Evolutionary conservation across 2,113 vertebrate species (phyloP).

Genomic region (Anthoscopus minutus): DNA sequence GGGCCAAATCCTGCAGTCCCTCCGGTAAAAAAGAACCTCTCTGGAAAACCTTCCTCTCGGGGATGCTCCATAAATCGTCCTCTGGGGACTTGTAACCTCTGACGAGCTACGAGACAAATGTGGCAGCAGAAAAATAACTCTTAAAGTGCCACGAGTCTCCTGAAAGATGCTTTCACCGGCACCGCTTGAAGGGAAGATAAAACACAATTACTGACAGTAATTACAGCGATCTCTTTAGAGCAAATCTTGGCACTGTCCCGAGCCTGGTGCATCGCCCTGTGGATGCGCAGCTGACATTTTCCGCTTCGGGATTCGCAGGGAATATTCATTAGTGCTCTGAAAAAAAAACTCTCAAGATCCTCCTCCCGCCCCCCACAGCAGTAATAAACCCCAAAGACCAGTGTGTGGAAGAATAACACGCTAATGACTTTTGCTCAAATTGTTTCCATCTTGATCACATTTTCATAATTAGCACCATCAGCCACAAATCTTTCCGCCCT

Average conservation of each 20-base stretch:
- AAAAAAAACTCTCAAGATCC: background rate
- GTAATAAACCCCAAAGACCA: slow-evolving; percentile 32
- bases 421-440: slow-evolving; percentile 85
- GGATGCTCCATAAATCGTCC: background rate
- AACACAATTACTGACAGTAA: background rate
- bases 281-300: background rate
- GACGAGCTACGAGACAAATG: background rate
- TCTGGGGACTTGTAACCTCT: background rate
- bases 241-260: background rate
- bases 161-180: background rate
- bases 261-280: background rate
- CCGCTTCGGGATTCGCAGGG: background rate
- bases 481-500: slow-evolving; percentile 84
- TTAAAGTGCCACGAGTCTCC: background rate
- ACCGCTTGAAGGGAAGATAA: background rate
- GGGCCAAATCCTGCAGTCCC: background rate
- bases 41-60: background rate
- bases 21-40: background rate
- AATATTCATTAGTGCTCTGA: background rate
- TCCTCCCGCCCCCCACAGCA: background rate
- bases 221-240: background rate
- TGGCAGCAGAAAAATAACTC: background rate
- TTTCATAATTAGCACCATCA: slow-evolving; percentile 89
- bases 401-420: slow-evolving; percentile 82
- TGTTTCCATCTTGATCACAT: slow-evolving; percentile 88